Evolutionary conservation across 1,140 invertebrate species (phyloP).

Genomic region (Ceratoteleas bidentatus): DNA sequence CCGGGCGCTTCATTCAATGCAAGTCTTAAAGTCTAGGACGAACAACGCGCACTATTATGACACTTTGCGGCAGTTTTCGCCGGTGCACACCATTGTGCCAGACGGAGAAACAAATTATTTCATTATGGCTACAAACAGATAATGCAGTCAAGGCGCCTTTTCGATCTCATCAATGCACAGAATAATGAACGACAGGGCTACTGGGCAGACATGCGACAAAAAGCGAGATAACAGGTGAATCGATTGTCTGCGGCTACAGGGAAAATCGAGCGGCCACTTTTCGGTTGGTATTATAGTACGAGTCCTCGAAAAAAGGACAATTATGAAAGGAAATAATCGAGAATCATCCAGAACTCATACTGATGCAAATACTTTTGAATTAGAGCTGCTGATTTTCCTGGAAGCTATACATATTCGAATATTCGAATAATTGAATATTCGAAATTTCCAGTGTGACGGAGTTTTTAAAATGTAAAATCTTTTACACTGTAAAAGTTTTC

Average conservation of each 20-base stretch:
- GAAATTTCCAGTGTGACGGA: too few relatives aligned
- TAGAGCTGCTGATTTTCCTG: too few relatives aligned
- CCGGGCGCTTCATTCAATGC: slow-evolving; percentile 24
- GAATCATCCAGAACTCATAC: too few relatives aligned
- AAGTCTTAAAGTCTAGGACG: slow-evolving; percentile 24
- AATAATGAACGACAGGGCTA: slow-evolving; percentile 16
- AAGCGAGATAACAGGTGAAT: not conserved
- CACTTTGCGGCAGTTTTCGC: slow-evolving; percentile 24
- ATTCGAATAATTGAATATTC: too few relatives aligned
- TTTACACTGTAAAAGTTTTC: too few relatives aligned
- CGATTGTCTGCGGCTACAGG: not conserved
- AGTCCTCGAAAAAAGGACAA: too few relatives aligned
- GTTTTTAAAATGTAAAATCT: too few relatives aligned
- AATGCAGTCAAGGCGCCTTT: slow-evolving; percentile 34
- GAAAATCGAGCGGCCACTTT: not conserved
- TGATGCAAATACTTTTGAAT: too few relatives aligned
- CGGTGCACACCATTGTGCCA: not conserved
- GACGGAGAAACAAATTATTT: slow-evolving; percentile 50
- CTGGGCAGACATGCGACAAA: not conserved
- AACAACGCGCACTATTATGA: slow-evolving; percentile 30
- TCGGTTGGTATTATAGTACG: too few relatives aligned
- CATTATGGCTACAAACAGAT: slow-evolving; percentile 37
- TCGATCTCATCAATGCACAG: slow-evolving; percentile 25
- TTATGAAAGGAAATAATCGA: too few relatives aligned
- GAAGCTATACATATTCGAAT: too few relatives aligned